These are phyloP conservation scores for Notechis scutatus DNA, from an alignment of 2,113 vertebrate species.

Conservation along the genomic window DNA sequence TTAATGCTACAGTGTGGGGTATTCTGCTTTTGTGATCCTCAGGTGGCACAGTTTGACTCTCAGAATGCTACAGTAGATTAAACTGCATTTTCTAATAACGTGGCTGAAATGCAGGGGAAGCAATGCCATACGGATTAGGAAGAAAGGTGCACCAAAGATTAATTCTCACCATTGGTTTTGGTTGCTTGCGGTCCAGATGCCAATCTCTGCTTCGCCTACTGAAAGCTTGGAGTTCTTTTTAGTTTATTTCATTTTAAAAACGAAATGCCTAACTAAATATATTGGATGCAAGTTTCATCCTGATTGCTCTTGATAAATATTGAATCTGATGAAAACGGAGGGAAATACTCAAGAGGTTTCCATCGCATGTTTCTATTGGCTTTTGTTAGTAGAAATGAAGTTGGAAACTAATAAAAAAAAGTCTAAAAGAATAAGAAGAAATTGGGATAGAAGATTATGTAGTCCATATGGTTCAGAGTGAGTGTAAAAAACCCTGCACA, in stretches of 20 bases:
- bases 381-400: neutral
- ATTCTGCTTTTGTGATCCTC: neutral
- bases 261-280: neutral
- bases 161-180: neutral
- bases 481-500: neutral
- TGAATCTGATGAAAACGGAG: neutral
- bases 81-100: neutral
- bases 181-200: neutral
- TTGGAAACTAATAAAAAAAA: neutral
- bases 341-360: neutral
- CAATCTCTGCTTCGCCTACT: neutral
- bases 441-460: neutral
- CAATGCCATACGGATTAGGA: neutral
- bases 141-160: neutral
- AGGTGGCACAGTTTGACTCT: neutral
- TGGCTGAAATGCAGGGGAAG: neutral
- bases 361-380: neutral
- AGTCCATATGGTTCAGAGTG: neutral
- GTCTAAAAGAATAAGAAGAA: neutral
- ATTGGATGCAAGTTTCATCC: neutral
- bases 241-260: neutral
- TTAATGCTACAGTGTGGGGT: neutral
- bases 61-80: neutral
- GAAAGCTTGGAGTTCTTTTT: neutral
- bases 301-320: neutral